These are phyloP conservation scores for Holotrichia oblita DNA, from an alignment of 1,140 invertebrate genomes.

Conservation along the genomic window DNA sequence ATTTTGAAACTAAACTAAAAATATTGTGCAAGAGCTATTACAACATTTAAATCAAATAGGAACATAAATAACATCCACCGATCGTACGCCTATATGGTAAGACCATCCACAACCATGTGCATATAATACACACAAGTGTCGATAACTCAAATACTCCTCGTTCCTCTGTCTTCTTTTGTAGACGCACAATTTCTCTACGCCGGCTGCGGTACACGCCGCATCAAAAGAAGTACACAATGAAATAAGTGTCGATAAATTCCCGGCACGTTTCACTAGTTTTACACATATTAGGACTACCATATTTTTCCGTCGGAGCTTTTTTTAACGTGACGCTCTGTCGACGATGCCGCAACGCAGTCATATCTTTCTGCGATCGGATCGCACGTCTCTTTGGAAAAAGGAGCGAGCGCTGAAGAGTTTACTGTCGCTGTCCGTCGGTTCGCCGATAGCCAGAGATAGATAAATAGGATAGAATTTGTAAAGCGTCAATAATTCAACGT, in stretches of 20 bases:
- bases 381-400: not conserved
- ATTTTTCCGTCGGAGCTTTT: slow-evolving; percentile 20
- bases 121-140: not conserved
- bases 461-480: slow-evolving; percentile 36
- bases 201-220: not conserved
- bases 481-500: slow-evolving; percentile 29
- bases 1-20: too few species aligned
- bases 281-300: slow-evolving; percentile 33
- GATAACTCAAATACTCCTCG: not conserved
- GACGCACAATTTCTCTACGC: not conserved
- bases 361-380: slow-evolving; percentile 26
- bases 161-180: not conserved
- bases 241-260: slow-evolving; percentile 35
- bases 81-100: not conserved
- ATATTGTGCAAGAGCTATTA: too few species aligned
- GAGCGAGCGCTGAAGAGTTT: slow-evolving; percentile 5
- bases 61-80: not conserved
- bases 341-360: slow-evolving; percentile 4
- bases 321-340: not conserved
- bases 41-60: not conserved
- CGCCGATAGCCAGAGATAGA: slow-evolving; percentile 29
- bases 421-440: slow-evolving; percentile 4
- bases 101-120: not conserved
- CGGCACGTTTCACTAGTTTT: slow-evolving; percentile 36
- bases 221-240: not conserved